Percentiles rank a stretch among this genome's conserved stretches.
phyloP scores from a whole-genome alignment of 1,140 invertebrate species.

The Euura lappo region DNA sequence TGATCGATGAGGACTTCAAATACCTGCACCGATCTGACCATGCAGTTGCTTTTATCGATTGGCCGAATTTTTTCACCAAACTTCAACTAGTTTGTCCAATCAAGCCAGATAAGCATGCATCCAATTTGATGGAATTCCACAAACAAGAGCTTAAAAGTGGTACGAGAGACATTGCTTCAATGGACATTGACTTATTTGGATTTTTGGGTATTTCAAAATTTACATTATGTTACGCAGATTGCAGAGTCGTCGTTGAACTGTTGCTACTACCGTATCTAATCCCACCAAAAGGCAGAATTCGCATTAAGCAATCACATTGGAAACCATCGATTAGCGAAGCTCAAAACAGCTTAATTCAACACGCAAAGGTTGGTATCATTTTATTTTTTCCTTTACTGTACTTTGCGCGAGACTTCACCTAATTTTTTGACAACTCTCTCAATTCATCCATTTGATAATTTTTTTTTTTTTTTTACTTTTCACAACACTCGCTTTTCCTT shows the following conservation, averaged over 20 bases:
- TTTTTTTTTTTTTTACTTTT: not conserved
- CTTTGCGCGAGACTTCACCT: not conserved
- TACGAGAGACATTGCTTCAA: too few species aligned
- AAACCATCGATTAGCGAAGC: constrained; percentile 16
- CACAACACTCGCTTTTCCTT: not conserved
- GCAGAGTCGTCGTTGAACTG: not conserved
- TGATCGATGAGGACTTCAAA: not conserved
- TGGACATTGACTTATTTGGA: not conserved
- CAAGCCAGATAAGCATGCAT: too few species aligned
- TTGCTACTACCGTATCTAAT: not conserved
- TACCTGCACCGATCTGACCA: not conserved
- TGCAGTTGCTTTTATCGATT: too few species aligned
- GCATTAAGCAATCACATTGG: constrained; percentile 1
- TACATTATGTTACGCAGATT: not conserved
- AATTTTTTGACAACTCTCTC: not conserved
- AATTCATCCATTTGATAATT: not conserved
- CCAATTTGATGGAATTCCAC: too few species aligned
- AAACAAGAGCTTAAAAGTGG: too few species aligned
- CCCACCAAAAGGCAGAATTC: not conserved
- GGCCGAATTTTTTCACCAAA: too few species aligned
- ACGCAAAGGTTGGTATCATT: constrained; percentile 8
- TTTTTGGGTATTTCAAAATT: not conserved
- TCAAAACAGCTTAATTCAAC: constrained; percentile 10
- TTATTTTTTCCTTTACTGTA: too few species aligned
- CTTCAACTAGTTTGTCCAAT: too few species aligned